These are phyloP conservation scores for Sebastes fasciatus DNA, from an alignment of 2,113 vertebrate genomes.

Conservation along the genomic window DNA sequence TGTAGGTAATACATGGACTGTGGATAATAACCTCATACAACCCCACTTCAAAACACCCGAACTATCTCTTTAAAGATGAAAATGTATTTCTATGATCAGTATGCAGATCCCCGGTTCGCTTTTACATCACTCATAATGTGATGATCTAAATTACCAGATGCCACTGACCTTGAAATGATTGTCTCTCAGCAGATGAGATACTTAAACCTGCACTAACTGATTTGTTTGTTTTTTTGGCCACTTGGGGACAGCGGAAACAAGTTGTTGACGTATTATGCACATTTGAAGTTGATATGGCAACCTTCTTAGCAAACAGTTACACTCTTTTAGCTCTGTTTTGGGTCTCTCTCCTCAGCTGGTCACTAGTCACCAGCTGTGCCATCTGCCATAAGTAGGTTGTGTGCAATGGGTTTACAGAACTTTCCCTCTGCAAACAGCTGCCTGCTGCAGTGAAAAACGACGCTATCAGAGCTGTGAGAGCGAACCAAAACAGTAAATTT, in stretches of 20 bases:
- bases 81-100: not conserved
- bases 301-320: not conserved
- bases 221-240: not conserved
- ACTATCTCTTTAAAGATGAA: not conserved
- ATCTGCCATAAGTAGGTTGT: not conserved
- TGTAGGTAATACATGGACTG: too few species aligned
- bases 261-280: not conserved
- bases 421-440: conserved; percentile 10
- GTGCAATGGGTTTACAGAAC: not conserved
- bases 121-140: not conserved
- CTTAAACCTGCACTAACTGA: not conserved
- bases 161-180: conserved; percentile 11
- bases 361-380: not conserved
- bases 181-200: not conserved
- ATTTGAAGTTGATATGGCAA: not conserved
- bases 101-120: not conserved
- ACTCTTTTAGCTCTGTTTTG: not conserved
- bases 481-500: not conserved
- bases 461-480: not conserved
- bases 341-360: not conserved
- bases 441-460: not conserved
- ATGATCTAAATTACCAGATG: conserved; percentile 9
- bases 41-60: too few species aligned
- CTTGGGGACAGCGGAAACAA: not conserved
- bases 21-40: too few species aligned